Evolutionary conservation across 2,797 vertebrate genomes (phyloP), one percentile per base, ranked within the genome.

Genomic region (Gephyroberyx darwinii): DNA sequence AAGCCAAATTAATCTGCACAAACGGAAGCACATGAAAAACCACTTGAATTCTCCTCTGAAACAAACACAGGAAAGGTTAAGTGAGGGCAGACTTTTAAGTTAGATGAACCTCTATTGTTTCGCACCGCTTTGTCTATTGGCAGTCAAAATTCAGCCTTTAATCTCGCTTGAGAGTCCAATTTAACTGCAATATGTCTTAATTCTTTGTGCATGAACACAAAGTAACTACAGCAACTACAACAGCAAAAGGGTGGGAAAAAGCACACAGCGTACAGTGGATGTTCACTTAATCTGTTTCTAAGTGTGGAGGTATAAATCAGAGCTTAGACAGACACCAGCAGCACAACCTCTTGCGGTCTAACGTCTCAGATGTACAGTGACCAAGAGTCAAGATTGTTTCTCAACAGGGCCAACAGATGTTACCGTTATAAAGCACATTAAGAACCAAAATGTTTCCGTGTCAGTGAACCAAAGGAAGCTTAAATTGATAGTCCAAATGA

Each of bases 391-490:
- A 26, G 31, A 45, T 3, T 16, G 17, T 48, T 66, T 61, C 35
- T 19, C 69, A 31, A 63, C 30, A 37, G 37, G 10, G n/a, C 13
- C 17, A 12, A 53, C 13, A 2, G 57, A 78, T 59, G 12, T 75
- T 43, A 19, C 13, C 41, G 8, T 20, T 55, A 31, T 10, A 31
- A 69, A 59, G 13, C 45, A 64, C 17, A 69, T 77, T 50, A 69
- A 37, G 9, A 50, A n/a, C 8, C 8, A 57, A 75, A 74, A 30
- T 66, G 48, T 75, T 78, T 71, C 77, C 64, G 60, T 52, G 78
- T 63, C 74, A 48, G 3, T 0, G 1, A 75, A 50, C 4, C 57
- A 5, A 17, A 35, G 5, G 14, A 45, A 16, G 10, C 43, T 13
- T 47, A 17, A 52, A 41, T 57, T 50, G 31, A 52, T 37, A 30